Percentiles rank a stretch among this genome's conserved stretches.
These are phyloP conservation scores for Tenodera sinensis DNA, from an alignment of 2,888 invertebrate genomes.

Conservation along the genomic window DNA sequence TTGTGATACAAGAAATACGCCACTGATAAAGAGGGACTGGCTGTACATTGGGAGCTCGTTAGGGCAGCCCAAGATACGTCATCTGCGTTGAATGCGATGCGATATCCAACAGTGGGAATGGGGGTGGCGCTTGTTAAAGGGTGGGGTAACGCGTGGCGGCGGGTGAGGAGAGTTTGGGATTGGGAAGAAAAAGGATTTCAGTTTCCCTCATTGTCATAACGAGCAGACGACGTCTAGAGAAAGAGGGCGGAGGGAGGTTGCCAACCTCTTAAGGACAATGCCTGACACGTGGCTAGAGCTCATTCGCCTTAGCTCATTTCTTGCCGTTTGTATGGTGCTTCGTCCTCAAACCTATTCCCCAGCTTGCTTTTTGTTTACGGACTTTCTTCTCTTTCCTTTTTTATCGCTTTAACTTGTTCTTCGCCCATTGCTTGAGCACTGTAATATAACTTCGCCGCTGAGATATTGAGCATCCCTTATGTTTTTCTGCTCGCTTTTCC, in stretches of 20 bases:
- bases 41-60: neutral
- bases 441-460: neutral
- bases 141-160: neutral
- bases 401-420: neutral
- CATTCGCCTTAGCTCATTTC: neutral
- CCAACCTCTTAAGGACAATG: neutral
- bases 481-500: neutral
- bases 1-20: neutral
- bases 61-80: neutral
- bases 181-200: neutral
- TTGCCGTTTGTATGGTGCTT: neutral
- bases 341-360: neutral
- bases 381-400: neutral
- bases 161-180: neutral
- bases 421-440: neutral
- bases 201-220: neutral
- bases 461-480: neutral
- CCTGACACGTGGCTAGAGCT: neutral
- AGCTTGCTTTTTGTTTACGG: neutral
- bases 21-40: neutral
- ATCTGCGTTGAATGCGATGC: neutral
- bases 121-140: neutral
- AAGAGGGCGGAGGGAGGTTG: neutral
- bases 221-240: neutral
- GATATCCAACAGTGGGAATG: neutral